Conservation (phyloP, 1,140 invertebrate genomes). For the Diorhabda carinulata region DNA sequence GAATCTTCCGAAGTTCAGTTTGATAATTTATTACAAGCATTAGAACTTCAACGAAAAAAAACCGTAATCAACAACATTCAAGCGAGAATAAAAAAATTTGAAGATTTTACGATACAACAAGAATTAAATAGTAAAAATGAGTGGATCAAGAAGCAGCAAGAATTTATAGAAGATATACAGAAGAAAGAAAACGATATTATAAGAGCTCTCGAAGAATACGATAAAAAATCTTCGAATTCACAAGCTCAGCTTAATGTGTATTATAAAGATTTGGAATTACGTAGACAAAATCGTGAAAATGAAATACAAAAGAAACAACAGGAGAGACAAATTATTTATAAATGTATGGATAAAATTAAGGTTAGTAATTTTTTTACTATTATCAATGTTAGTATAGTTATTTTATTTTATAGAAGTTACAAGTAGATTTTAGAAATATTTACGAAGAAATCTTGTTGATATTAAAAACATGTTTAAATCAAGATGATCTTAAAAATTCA, state of each 20-base stretch:
- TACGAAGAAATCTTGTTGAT: slow-evolving; percentile 46
- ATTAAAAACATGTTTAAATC: slow-evolving; percentile 44
- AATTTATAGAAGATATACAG: slow-evolving; percentile 42
- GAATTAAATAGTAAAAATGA: slow-evolving; percentile 26
- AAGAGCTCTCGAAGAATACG: slow-evolving; percentile 41
- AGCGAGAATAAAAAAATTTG: slow-evolving; percentile 27
- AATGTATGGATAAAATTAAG: slow-evolving; percentile 43
- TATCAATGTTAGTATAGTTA: neutral
- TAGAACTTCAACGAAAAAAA: slow-evolving; percentile 40
- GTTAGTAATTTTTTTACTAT: neutral
- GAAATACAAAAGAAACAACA: slow-evolving; percentile 47
- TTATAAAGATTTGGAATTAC: slow-evolving; percentile 44
- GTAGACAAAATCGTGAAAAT: slow-evolving; percentile 45
- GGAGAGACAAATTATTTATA: slow-evolving; percentile 42
- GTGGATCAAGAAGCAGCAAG: slow-evolving; percentile 44
- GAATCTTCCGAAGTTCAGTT: slow-evolving; percentile 2
- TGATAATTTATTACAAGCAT: slow-evolving; percentile 35
- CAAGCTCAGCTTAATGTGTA: slow-evolving; percentile 43
- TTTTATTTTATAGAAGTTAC: slow-evolving; percentile 24
- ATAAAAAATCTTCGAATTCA: slow-evolving; percentile 42
- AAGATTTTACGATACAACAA: slow-evolving; percentile 34
- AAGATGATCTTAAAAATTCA: slow-evolving; percentile 37
- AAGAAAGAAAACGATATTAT: slow-evolving; percentile 39
- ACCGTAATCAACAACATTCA: slow-evolving; percentile 34
- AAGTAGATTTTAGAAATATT: slow-evolving; percentile 41